These are phyloP conservation scores for Artibeus jamaicensis DNA, from an alignment of 2,797 vertebrate genomes.

Conservation along the genomic window DNA sequence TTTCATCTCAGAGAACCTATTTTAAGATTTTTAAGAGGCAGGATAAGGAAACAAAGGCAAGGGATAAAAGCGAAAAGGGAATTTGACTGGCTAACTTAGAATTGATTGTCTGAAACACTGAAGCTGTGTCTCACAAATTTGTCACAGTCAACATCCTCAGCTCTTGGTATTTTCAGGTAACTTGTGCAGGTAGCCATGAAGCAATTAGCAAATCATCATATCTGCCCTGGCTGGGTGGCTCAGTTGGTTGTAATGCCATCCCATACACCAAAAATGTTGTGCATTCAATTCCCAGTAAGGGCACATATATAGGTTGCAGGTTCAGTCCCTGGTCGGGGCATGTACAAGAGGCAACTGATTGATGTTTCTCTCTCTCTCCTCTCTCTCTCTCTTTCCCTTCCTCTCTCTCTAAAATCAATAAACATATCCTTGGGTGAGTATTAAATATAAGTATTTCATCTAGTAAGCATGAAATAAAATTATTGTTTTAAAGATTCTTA, in stretches of 20 bases:
- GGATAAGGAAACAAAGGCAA: neutral
- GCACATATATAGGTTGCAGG: no score
- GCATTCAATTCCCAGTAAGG: no score
- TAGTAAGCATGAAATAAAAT: constrained; percentile 15
- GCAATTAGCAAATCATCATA: neutral
- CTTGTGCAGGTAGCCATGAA: neutral
- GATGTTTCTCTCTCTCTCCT: no score
- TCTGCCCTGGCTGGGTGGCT: neutral
- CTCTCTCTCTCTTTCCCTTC: no score
- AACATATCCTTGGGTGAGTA: no score
- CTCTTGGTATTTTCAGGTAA: neutral
- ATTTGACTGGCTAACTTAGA: neutral
- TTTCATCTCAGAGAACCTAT: neutral
- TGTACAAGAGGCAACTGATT: no score
- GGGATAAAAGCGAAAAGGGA: neutral
- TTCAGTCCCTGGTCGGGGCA: no score
- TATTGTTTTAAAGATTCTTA: neutral
- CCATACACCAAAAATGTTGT: no score
- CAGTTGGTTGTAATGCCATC: no score
- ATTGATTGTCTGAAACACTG: neutral
- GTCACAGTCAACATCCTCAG: neutral
- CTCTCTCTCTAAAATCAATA: no score
- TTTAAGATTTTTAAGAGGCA: constrained; percentile 12
- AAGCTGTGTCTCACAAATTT: neutral
- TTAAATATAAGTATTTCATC: neutral